Conservation (phyloP, 2,888 invertebrate species). For the Prosopocoilus inquinatus region DNA sequence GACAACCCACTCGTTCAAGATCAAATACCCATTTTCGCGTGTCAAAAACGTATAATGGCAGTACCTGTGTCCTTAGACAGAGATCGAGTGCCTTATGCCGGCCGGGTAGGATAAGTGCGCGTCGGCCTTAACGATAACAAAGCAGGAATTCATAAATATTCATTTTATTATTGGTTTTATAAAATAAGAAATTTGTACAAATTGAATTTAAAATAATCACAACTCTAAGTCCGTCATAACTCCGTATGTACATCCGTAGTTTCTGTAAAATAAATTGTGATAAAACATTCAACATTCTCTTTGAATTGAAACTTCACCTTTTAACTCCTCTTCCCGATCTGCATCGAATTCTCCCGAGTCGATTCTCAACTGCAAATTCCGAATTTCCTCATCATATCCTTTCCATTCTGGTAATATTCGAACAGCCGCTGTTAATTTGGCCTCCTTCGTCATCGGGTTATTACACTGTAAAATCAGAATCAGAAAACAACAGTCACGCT, state of each 20-base stretch:
- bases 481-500: too few species aligned
- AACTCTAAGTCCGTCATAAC: conserved; percentile 33
- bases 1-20: too few species aligned
- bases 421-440: conserved; percentile 95
- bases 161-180: too few species aligned
- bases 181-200: conserved; percentile 24
- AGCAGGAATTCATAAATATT: too few species aligned
- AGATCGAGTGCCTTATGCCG: too few species aligned
- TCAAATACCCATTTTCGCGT: too few species aligned
- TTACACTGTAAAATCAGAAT: conserved; percentile 91
- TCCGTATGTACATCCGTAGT: conserved; percentile 47
- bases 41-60: too few species aligned
- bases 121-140: too few species aligned
- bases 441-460: conserved; percentile 99
- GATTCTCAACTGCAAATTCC: conserved; percentile 68
- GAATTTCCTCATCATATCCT: conserved; percentile 91
- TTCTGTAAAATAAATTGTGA: conserved; percentile 39
- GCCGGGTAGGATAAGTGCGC: too few species aligned
- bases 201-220: conserved; percentile 26
- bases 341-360: conserved; percentile 50
- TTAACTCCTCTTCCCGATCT: conserved; percentile 35
- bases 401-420: conserved; percentile 98
- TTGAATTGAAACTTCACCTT: too few species aligned
- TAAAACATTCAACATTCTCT: conserved; percentile 6
- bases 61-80: too few species aligned